These are phyloP conservation scores for Octodon degus DNA, from an alignment of 2,113 vertebrate species.

Conservation along the genomic window DNA sequence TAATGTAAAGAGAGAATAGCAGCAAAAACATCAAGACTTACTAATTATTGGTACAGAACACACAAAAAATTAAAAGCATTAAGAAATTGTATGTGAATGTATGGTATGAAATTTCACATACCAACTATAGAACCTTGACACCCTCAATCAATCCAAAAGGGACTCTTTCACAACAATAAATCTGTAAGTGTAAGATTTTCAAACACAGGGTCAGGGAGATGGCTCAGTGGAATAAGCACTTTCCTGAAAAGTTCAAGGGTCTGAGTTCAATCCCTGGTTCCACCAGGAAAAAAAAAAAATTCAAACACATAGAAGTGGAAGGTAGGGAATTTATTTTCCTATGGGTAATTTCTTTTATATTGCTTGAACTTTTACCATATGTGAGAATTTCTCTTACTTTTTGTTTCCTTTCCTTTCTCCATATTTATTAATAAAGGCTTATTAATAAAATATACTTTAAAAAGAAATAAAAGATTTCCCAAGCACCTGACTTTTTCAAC, in stretches of 20 bases:
- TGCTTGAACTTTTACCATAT: not conserved
- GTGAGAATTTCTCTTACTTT: not conserved
- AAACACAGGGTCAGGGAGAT: not conserved
- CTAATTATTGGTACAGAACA: conserved; percentile 35
- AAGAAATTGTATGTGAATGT: not conserved
- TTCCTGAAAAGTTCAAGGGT: too few relatives aligned
- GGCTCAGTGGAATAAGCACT: too few relatives aligned
- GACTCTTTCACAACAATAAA: conserved; percentile 29
- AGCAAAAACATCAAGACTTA: conserved; percentile 26
- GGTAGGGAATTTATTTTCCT: not conserved
- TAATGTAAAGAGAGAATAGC: conserved; percentile 46
- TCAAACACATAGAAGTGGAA: conserved; percentile 18
- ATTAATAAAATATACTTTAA: not conserved
- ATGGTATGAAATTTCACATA: conserved; percentile 11
- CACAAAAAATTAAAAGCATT: not conserved
- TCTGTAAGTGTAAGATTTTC: not conserved
- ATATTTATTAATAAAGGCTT: not conserved
- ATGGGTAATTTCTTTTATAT: not conserved
- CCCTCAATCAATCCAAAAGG: not conserved
- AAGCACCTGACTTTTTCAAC: not conserved
- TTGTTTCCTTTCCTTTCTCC: not conserved
- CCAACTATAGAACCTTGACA: conserved; percentile 35
- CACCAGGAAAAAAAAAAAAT: too few relatives aligned
- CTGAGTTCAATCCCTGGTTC: too few relatives aligned
- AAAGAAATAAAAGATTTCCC: not conserved